A percentile compares a stretch with the other conserved stretches of the same genome.
Evolutionary conservation across 2,888 invertebrate genomes (phyloP).

Genomic region (Yponomeuta plumbellus): DNA sequence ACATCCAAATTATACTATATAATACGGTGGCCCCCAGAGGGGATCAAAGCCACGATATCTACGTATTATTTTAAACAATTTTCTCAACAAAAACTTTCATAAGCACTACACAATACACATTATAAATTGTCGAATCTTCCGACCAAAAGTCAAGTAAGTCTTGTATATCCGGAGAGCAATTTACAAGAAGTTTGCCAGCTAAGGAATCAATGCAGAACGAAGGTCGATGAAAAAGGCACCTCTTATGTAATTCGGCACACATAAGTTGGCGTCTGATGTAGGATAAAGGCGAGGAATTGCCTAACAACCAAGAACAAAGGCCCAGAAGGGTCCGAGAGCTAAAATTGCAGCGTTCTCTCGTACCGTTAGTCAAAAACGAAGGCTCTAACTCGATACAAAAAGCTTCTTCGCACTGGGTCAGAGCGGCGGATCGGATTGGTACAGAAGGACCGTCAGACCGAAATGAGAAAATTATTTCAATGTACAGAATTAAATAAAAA

Average conservation of each 20-base stretch:
- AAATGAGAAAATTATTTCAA: too few species aligned
- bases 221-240: background rate
- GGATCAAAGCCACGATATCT: too few species aligned
- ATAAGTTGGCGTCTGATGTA: background rate
- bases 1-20: too few species aligned
- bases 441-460: background rate
- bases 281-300: background rate
- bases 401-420: constrained; percentile 1
- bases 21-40: too few species aligned
- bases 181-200: too few species aligned
- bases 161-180: too few species aligned
- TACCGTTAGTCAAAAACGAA: constrained; percentile 1
- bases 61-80: too few species aligned
- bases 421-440: background rate
- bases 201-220: background rate
- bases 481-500: too few species aligned
- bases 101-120: too few species aligned
- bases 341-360: background rate
- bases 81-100: too few species aligned
- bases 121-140: too few species aligned
- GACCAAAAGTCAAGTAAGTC: too few species aligned
- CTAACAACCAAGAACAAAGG: background rate
- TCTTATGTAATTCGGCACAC: background rate
- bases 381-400: constrained; percentile 1
- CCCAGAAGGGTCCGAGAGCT: background rate